Evolutionary conservation across 2,888 invertebrate species (phyloP).

Genomic region (Melieria picta): DNA sequence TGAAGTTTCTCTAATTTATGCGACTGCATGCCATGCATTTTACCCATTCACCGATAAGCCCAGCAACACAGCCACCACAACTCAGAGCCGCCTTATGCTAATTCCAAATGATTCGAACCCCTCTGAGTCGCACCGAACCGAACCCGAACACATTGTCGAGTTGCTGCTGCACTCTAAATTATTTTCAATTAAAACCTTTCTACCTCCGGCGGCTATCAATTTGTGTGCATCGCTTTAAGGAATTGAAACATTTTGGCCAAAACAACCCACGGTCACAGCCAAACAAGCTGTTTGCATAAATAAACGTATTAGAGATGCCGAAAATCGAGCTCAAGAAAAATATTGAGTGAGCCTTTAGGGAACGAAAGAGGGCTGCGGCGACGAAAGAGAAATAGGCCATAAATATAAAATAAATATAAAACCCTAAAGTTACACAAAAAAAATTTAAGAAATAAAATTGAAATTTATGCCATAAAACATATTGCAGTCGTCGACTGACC

Average conservation of each 20-base stretch:
- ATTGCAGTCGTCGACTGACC: neutral
- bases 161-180: too few species aligned
- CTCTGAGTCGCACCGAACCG: too few species aligned
- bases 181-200: too few species aligned
- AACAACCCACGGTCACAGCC: neutral
- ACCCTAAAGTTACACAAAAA: slow-evolving; percentile 23
- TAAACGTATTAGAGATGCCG: slow-evolving; percentile 30
- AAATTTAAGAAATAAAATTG: neutral
- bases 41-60: too few species aligned
- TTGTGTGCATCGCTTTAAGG: slow-evolving; percentile 20
- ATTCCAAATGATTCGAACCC: too few species aligned
- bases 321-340: slow-evolving; percentile 1
- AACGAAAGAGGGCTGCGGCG: slow-evolving; percentile 3
- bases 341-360: slow-evolving; percentile 5
- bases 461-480: slow-evolving; percentile 28
- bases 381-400: slow-evolving; percentile 19
- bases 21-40: too few species aligned
- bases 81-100: too few species aligned
- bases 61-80: too few species aligned
- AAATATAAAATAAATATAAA: slow-evolving; percentile 29
- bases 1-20: too few species aligned
- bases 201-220: slow-evolving; percentile 14
- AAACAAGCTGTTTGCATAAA: slow-evolving; percentile 36
- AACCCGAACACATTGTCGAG: too few species aligned
- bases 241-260: slow-evolving; percentile 28